Base-by-base conservation (phyloP, 2,797 vertebrate species). In the Chromis chromis region DNA sequence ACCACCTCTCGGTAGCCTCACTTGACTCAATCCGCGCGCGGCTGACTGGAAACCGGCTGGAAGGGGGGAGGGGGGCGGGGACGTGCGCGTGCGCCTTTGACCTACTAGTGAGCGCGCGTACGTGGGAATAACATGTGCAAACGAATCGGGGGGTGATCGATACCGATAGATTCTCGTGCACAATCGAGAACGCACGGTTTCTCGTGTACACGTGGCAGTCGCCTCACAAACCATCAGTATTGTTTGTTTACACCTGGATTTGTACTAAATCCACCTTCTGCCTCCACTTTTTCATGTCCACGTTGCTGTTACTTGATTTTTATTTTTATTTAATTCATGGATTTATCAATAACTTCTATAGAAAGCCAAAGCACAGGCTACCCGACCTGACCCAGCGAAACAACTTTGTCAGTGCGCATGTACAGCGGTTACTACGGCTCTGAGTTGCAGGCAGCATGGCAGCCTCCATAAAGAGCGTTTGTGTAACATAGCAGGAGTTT, bases 21-120 rank as follows among this genome's bases (percentile, higher is more conserved):
- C 91, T 92, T 87, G 91, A 92, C 90, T 94, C 91, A 86, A 89
- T 93, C 93, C 91, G 91, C 92, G 92, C 93, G 91, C 91, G 89
- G 86, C 83, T 89, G 84, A 90, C 86, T 87, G 87, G 83, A 85
- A 89, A 92, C 87, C 86, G 86, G 89, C 80, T 84, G 63, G 44
- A 80, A 67, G 79, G 85, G 86, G 89, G 31, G 83, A 48, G 85
- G 91, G 33, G 83, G 84, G 86, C 74, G 81, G 61, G 48, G 61
- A 82, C 84, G 83, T 86, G 88, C 85, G 73, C 84, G 83, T 76
- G 70, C 88, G 64, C 63, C 16, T 85, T 80, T 82, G 83, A 88
- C 86, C 81, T 70, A 86, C 60, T 56, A 66, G 56, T 64, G 79
- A 61, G 79, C 70, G 76, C 85, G 83, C 78, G 82, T 69, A 79